Evolutionary conservation across 1,140 invertebrate genomes (phyloP), one percentile per base, ranked within the genome.

Genomic region (Saccostrea cuccullata): DNA sequence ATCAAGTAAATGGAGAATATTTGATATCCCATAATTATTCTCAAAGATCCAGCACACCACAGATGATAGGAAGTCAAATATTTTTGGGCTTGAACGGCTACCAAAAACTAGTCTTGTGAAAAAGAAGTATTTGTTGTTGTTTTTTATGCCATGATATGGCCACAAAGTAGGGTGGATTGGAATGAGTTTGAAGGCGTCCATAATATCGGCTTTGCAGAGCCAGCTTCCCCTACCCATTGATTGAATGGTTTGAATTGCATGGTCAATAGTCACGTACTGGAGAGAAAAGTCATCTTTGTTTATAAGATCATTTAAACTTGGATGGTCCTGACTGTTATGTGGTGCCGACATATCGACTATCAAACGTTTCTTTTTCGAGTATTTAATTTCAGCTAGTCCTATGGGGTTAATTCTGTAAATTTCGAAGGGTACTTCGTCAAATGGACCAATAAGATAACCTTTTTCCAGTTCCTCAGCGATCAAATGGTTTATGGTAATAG

Each of bases 261-360:
- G 17, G 4, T 86, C 64, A 9, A 86, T 64, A 36, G 23, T 60
- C 3, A 86, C 85, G 36, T 67, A 86, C 1, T 70, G n/a, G 6
- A 86, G 36, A 20, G 58, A 86, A 47, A 64, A 86, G 12, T 85
- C 67, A 2, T 88, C 70, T 58, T 87, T 89, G 30, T 67, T 23
- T 11, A 88, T 87, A 64, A 87, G 40, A 36, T 23, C n/a, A 60
- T 89, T 90, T 6, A 89, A 30, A 85, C 87, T 88, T 8, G 56
- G 84, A 60, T 86, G 15, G 12, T 77, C 56, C 20, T 0, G 0
- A 26, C 86, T 55, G 23, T 88, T 77, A 64, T 90, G 86, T 17
- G 88, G 88, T 47, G 90, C 77, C 20, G 88, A 90, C 9, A 90
- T 4, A 67, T 90, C 88, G 23, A 90, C 88, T 5, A 88, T 90